These are phyloP conservation scores for Hypomesus transpacificus DNA, from an alignment of 2,113 vertebrate species.

Conservation along the genomic window DNA sequence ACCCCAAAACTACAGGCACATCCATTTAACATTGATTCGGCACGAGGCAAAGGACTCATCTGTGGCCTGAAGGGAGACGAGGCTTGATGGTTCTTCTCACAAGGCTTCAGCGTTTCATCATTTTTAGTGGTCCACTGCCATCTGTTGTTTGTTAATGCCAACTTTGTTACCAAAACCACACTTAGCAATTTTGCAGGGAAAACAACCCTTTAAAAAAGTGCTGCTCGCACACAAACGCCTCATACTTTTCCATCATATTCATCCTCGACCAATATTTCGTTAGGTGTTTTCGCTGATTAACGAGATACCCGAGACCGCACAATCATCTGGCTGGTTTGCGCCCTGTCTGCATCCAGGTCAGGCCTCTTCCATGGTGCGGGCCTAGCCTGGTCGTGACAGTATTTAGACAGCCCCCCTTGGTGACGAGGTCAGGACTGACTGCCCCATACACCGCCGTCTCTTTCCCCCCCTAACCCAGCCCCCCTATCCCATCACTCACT, in stretches of 20 bases:
- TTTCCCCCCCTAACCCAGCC: not conserved
- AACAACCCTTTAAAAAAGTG: not conserved
- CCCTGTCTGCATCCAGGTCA: not conserved
- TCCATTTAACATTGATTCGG: not conserved
- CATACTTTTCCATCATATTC: too few species aligned
- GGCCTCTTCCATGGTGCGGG: not conserved
- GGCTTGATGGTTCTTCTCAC: constrained; percentile 5
- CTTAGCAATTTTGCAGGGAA: not conserved
- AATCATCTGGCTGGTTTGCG: too few species aligned
- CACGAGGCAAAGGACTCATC: constrained; percentile 31
- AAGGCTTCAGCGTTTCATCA: not conserved
- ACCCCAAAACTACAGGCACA: constrained; percentile 11
- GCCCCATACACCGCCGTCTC: not conserved
- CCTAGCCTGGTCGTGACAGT: not conserved
- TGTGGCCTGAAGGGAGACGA: constrained; percentile 39
- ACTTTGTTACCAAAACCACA: constrained; percentile 9
- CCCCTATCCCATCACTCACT: constrained; percentile 7
- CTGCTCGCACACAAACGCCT: not conserved
- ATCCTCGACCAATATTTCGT: too few species aligned
- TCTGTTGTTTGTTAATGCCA: constrained; percentile 40
- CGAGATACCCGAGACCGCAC: too few species aligned
- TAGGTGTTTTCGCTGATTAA: too few species aligned
- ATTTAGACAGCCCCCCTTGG: constrained; percentile 2
- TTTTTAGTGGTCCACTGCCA: constrained; percentile 36
- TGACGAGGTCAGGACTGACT: not conserved